Base-by-base conservation (phyloP, 2,888 invertebrate species). In the Drosophila quasianomalipes region DNA sequence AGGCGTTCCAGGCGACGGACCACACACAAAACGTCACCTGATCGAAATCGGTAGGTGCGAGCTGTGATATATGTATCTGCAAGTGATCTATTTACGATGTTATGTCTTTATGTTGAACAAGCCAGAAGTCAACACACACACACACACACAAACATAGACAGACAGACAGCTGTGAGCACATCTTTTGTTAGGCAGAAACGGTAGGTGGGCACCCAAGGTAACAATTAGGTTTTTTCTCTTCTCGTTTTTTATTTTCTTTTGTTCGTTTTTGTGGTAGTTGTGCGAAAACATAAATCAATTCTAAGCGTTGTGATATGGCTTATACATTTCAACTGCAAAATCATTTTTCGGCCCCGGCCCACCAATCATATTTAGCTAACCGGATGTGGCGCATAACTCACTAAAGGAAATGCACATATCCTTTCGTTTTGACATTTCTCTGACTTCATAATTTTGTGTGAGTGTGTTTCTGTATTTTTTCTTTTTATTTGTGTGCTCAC, bases 401-500 rank as follows among this genome's bases (percentile, higher is more conserved):
- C 82, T 72, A 81, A 91, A 89, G 89, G 89, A 89, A 89, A 88
- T 87, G 85, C 87, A 74, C 82, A 89, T 89, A 89, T 89, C 91
- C 89, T 89, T 89, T 89, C 67, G 71, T 70, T 79, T 82, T 88
- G 85, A 89, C 87, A 86, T 86, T 89, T 90, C 80, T 71, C 67
- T 79, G 71, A 81, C 79, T 82, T 74, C 79, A 73, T 76, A 77
- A 77, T 81, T 79, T 76, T 70, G 30, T 70, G 60, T 62, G 35
- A 57, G 28, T 39, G 19, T 57, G 39, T 58, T 47, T 7, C 47
- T 58, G 39, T 39, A 2, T 47, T 19, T 37, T 14, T 52, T 26
- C 33, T 16, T 51, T 35, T 60, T 53, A 39, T 61, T 61, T 64
- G 35, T 62, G 65, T 53, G 47, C 28, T 63, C 64, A 51, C 64